Evolutionary conservation across 2,113 vertebrate species (phyloP), one percentile per base, ranked within the genome.

Genomic region (Archocentrus centrarchus): DNA sequence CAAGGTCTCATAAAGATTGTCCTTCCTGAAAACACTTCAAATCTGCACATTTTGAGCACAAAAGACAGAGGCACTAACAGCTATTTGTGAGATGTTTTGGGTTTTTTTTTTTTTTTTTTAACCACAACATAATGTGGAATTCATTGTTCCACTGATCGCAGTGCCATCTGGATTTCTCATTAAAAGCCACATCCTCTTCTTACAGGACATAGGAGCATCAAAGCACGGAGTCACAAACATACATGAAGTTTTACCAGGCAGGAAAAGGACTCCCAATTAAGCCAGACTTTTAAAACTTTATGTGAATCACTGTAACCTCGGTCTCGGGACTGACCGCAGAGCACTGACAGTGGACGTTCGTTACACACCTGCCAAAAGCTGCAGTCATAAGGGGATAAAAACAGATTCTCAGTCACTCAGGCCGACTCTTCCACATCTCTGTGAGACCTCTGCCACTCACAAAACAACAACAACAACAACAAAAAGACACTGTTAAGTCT

Each of bases 141-240:
- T 89, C 89, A 81, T 87, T 84, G 88, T 88, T 88, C 83, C 82
- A 76, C 17, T 59, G 84, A 90, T 86, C 22, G 14, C 62, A 35
- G 47, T 20, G 24, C 83, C 85, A 86, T 93, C 87, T 91, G 93
- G 61, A 81, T 87, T 92, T 75, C 86, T 88, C 87, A 91, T 90
- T 86, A 83, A 82, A 91, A 82, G 53, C 91, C 90, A 85, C 92
- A 90, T 92, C 88, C 84, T 90, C 77, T 17, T 62, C 68, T 85
- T 57, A 59, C 84, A 63, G 81, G 80, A 89, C 82, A 85, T 32
- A 6, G 35, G 57, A 85, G 84, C 86, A 88, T 86, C 59, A 88
- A 83, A 82, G 59, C 79, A 15, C 37, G 22, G 11, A 80, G 11
- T 84, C 50, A 75, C 55, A 37, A 37, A 41, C 63, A 68, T 61